Evolutionary conservation across 2,888 invertebrate genomes (phyloP).

Genomic region (Brenthis hecate): DNA sequence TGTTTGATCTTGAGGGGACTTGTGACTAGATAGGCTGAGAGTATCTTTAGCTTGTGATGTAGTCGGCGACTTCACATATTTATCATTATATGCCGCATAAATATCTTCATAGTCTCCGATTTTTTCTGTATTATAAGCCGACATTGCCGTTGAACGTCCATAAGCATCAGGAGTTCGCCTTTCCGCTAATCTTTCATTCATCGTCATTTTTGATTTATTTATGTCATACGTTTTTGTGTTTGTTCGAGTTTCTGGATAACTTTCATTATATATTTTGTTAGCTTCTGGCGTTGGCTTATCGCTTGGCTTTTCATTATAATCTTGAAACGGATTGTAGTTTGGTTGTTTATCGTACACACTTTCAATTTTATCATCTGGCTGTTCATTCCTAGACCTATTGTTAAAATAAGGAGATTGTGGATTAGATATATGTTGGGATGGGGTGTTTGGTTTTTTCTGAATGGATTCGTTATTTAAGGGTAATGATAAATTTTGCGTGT

Average conservation of each 20-base stretch:
- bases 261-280: slow-evolving; percentile 49
- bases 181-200: slow-evolving; percentile 80
- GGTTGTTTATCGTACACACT: slow-evolving; percentile 63
- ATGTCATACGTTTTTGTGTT: slow-evolving; percentile 50
- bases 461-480: slow-evolving; percentile 73
- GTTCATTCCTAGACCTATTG: slow-evolving; percentile 67
- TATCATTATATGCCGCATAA: slow-evolving; percentile 74
- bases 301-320: slow-evolving; percentile 53
- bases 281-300: slow-evolving; percentile 40
- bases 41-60: slow-evolving; percentile 64
- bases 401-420: slow-evolving; percentile 78
- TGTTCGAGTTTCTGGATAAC: slow-evolving; percentile 51
- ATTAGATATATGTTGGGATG: slow-evolving; percentile 71
- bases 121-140: slow-evolving; percentile 65
- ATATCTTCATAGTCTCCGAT: slow-evolving; percentile 90
- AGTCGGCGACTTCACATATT: slow-evolving; percentile 84
- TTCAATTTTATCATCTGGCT: slow-evolving; percentile 58
- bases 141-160: slow-evolving; percentile 84
- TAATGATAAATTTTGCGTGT: slow-evolving; percentile 74
- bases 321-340: slow-evolving; percentile 72
- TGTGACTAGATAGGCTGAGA: slow-evolving; percentile 60
- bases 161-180: slow-evolving; percentile 92
- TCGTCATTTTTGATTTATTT: slow-evolving; percentile 54
- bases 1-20: slow-evolving; percentile 56
- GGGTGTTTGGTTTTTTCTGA: slow-evolving; percentile 58